These are phyloP conservation scores for Mormyrus hasselquistii DNA, from an alignment of 2,797 vertebrate genomes.

Conservation along the genomic window DNA sequence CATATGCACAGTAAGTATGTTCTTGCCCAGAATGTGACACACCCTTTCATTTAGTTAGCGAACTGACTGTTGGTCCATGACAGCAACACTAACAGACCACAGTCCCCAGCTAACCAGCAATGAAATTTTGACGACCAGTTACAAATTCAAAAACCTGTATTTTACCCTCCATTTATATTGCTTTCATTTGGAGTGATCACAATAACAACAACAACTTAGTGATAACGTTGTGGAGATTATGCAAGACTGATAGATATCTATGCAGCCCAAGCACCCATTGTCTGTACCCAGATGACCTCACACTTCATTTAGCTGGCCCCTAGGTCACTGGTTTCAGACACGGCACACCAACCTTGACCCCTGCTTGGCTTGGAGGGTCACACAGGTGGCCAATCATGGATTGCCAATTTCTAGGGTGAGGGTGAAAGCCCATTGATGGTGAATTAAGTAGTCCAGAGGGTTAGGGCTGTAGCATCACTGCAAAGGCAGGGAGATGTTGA, in stretches of 20 bases:
- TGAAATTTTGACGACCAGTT: background rate
- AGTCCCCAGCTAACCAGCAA: background rate
- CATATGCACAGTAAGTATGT: background rate
- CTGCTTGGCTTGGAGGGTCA: background rate
- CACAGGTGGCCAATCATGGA: background rate
- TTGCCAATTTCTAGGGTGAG: background rate
- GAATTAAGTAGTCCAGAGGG: background rate
- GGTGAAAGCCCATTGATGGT: background rate
- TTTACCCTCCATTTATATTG: background rate
- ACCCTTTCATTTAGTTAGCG: background rate
- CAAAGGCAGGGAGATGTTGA: background rate
- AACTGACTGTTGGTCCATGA: background rate
- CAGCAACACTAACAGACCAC: background rate
- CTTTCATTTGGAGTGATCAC: background rate
- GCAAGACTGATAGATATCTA: background rate
- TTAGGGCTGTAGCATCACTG: background rate
- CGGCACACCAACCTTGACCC: background rate
- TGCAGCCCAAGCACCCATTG: background rate
- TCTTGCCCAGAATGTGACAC: background rate
- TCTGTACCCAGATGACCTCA: background rate
- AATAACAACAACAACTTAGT: background rate
- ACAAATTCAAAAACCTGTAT: background rate
- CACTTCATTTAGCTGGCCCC: background rate
- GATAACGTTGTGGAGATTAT: background rate
- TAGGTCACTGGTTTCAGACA: background rate